These are phyloP conservation scores for Atherinomorus stipes DNA, from an alignment of 2,113 vertebrate species.

Conservation along the genomic window DNA sequence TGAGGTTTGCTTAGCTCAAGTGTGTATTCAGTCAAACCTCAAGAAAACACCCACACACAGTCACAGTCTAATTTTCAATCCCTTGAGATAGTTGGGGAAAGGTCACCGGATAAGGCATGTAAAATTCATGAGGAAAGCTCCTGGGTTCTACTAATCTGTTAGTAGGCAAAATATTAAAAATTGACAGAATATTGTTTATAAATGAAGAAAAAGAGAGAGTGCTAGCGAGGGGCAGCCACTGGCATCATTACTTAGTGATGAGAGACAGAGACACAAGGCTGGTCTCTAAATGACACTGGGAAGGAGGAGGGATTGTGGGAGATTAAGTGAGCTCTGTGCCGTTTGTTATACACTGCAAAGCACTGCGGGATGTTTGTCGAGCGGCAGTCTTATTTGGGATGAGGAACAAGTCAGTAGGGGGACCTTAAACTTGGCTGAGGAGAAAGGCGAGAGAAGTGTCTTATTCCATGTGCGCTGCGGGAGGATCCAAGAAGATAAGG, in stretches of 20 bases:
- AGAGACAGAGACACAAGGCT: conserved; percentile 71
- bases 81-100: conserved; percentile 35
- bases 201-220: conserved; percentile 17
- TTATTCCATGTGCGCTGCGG: conserved; percentile 40
- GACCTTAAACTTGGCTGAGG: conserved; percentile 56
- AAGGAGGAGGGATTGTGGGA: conserved; percentile 75
- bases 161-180: conserved; percentile 45
- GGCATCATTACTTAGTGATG: conserved; percentile 70
- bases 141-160: conserved; percentile 28
- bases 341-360: conserved; percentile 69
- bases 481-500: conserved; percentile 58
- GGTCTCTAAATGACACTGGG: conserved; percentile 70
- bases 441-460: conserved; percentile 17
- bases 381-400: conserved; percentile 65
- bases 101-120: conserved; percentile 38
- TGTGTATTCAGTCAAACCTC: conserved; percentile 1
- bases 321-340: conserved; percentile 77
- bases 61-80: conserved; percentile 19
- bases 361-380: conserved; percentile 71
- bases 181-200: conserved; percentile 40
- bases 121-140: conserved; percentile 50
- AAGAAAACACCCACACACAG: not conserved
- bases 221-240: conserved; percentile 41
- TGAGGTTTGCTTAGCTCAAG: not conserved
- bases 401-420: conserved; percentile 50